Evolutionary conservation across 92 coral and sea anemone species (phyloP), one percentile per base, ranked within the genome.

Genomic region (Actinernus sp.): DNA sequence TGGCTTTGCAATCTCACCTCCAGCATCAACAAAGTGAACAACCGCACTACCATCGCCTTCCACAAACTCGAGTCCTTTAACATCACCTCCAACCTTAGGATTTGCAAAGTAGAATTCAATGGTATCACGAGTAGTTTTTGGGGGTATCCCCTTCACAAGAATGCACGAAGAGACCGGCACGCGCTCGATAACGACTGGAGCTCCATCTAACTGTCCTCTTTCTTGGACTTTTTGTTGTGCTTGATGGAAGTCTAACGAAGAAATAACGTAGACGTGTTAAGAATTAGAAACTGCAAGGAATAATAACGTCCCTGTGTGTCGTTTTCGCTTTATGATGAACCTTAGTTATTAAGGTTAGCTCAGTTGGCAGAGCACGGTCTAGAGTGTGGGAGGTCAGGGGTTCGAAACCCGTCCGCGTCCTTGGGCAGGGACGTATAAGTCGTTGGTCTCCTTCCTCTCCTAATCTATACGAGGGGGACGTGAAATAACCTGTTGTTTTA

Each of bases 51-150:
- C 74, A 27, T 73, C 72, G 1, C 76, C 73, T 20, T 78, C 58
- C 44, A 33, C 45, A 19, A 55, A 80, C 21, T 60, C 44, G 1
- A 88, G 76, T 3, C 32, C 60, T 11, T 72, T 18, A 27, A 91
- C 88, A 31, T 75, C 68, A 20, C 77, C 97, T 31, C 94, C 94
- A 48, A 74, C 59, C 34, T 28, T 82, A 26, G 47, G 45, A 43
- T 65, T 74, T 56, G 86, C 89, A 53, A 91, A 91, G 64, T 78
- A 83, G 65, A 71, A 57, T 31, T 68, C 69, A 37, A 91, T 43
- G 32, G 79, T 69, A 70, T 91, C 97, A 25, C 37, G 62, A 54
- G 94, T 91, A 43, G 90, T 72, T 31, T 74, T 29, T 1, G 60
- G 31, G 16, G 94, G 55, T 8, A 92, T 48, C 27, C 85, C 91